Evolutionary conservation across 2,797 vertebrate genomes (phyloP).

Genomic region (Oryzias sinensis): DNA sequence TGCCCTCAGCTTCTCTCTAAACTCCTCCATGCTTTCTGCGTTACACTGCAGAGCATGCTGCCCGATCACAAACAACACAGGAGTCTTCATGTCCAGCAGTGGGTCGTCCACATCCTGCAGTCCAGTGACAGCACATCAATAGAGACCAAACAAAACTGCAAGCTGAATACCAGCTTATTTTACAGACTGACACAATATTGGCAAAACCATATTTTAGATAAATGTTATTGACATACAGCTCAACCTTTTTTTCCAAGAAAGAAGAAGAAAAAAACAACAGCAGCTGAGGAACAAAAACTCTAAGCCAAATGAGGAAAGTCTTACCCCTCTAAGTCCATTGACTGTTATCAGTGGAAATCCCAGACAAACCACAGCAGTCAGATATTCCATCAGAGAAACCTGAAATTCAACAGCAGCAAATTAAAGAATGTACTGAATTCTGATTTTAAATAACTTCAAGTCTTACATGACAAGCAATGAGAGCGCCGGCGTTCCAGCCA

Average conservation of each 20-base stretch:
- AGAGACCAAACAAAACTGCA: neutral
- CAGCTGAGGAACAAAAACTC: neutral
- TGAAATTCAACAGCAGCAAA: conserved; percentile 48
- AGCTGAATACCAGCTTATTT: neutral
- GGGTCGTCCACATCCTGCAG: conserved; percentile 94
- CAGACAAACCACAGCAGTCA: conserved; percentile 94
- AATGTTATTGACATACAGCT: no score
- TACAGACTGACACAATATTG: no score
- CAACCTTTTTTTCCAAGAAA: neutral
- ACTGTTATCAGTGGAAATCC: conserved; percentile 92
- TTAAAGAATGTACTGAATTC: neutral
- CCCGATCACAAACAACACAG: conserved; percentile 93
- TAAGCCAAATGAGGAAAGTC: conserved; percentile 22
- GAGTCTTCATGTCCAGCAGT: conserved; percentile 96
- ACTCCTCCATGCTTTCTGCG: conserved; percentile 93
- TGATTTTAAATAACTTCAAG: neutral
- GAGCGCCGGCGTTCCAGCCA: conserved; percentile 97
- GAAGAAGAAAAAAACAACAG: neutral
- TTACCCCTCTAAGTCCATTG: conserved; percentile 93
- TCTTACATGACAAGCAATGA: conserved; percentile 95
- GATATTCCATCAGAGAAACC: conserved; percentile 97
- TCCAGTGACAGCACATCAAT: conserved; percentile 1
- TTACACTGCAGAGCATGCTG: conserved; percentile 94
- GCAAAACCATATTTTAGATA: no score
- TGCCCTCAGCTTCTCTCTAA: conserved; percentile 92